Percentiles rank a stretch among this genome's conserved stretches.
These are phyloP conservation scores for Himalopsyche japonica DNA, from an alignment of 2,888 invertebrate species.

Conservation along the genomic window DNA sequence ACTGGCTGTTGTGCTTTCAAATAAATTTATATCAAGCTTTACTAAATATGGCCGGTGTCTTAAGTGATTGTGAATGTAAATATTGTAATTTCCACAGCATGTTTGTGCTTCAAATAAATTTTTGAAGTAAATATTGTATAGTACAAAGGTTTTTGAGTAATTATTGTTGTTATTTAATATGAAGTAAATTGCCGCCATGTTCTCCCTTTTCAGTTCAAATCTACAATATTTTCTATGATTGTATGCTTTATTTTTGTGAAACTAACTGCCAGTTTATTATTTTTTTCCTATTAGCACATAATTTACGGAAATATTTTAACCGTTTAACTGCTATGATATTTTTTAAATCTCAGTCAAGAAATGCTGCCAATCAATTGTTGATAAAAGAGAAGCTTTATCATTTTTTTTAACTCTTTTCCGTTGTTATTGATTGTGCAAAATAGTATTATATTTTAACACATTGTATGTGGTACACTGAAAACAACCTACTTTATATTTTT, in stretches of 20 bases:
- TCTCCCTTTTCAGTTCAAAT: background rate
- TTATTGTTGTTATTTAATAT: slow-evolving; percentile 5
- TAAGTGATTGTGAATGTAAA: background rate
- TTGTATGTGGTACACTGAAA: too few relatives aligned
- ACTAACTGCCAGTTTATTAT: background rate
- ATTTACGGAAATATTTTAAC: background rate
- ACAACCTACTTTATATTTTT: too few relatives aligned
- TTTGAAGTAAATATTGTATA: background rate
- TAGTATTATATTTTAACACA: too few relatives aligned
- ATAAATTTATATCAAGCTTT: slow-evolving; percentile 5
- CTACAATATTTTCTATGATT: background rate
- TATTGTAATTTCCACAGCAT: slow-evolving; percentile 20
- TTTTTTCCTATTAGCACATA: background rate
- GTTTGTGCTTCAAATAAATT: slow-evolving; percentile 7
- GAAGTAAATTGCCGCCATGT: background rate
- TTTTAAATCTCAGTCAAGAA: too few relatives aligned
- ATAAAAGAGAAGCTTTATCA: too few relatives aligned
- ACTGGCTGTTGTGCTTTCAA: slow-evolving; percentile 25
- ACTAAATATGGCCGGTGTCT: background rate
- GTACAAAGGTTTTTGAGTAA: slow-evolving; percentile 14
- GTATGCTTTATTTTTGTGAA: background rate
- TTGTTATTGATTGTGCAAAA: too few relatives aligned
- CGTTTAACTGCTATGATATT: too few relatives aligned
- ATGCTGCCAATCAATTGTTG: too few relatives aligned
- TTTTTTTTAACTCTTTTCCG: too few relatives aligned